These are phyloP conservation scores for Anthopleura sola DNA, from an alignment of 64 coral and sea anemone genomes.

Conservation along the genomic window DNA sequence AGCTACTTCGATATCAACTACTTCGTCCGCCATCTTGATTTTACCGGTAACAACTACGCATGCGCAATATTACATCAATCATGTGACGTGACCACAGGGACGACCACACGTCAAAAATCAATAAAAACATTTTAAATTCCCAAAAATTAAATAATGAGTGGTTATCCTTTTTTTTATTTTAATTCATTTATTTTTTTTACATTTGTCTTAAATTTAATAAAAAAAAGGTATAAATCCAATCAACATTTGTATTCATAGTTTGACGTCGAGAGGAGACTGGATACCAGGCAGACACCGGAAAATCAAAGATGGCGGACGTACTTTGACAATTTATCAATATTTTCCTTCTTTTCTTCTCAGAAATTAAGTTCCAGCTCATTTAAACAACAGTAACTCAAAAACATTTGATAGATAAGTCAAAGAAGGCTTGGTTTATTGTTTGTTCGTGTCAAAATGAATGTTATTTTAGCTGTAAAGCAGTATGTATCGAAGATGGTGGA, in stretches of 20 bases:
- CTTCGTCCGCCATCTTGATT: constrained; percentile 99
- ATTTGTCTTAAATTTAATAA: background rate
- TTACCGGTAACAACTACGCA: constrained; percentile 8
- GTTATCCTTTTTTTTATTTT: no score
- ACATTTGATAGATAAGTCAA: background rate
- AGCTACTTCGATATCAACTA: constrained; percentile 97
- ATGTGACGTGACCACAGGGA: constrained; percentile 6
- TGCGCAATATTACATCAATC: background rate
- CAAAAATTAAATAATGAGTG: background rate
- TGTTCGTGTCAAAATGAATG: constrained; percentile 67
- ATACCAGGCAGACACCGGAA: background rate
- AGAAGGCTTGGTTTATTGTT: background rate
- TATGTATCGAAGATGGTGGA: constrained; percentile 97
- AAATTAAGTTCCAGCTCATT: background rate
- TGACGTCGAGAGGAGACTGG: background rate
- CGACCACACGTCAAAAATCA: background rate
- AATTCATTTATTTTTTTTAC: background rate
- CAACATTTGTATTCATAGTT: background rate
- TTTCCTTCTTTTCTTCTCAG: background rate
- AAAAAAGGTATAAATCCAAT: background rate
- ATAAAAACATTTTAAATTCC: background rate
- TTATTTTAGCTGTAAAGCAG: constrained; percentile 94
- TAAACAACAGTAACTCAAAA: background rate
- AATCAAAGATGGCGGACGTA: constrained; percentile 66
- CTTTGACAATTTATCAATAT: constrained; percentile 8